A percentile compares a stretch with the other conserved stretches of the same genome.
phyloP scores from a whole-genome alignment of 2,888 invertebrate genomes.

The Agrotis puta region DNA sequence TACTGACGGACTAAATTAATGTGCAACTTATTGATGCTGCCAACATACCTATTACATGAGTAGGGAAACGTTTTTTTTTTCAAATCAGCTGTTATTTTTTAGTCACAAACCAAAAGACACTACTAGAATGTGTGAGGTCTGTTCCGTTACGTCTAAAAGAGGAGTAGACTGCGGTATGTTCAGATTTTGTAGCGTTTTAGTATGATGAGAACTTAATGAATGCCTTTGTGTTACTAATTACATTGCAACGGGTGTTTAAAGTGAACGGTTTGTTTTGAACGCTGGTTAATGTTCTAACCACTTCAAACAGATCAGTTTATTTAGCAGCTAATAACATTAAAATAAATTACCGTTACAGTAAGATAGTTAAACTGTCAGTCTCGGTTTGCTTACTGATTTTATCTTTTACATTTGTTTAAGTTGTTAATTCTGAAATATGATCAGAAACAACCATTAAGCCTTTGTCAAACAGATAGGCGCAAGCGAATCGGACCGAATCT shows the following conservation, averaged over 20 bases:
- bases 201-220: constrained; percentile 22
- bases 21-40: no score
- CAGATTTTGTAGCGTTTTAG: constrained; percentile 35
- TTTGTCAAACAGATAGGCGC: no score
- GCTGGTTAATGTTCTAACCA: constrained; percentile 24
- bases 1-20: no score
- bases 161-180: background rate
- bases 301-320: constrained; percentile 30
- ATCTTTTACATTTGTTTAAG: background rate
- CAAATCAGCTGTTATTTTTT: background rate
- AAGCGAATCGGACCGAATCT: no score
- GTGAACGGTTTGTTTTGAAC: background rate
- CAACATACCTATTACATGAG: no score
- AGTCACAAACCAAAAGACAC: background rate
- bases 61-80: no score
- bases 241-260: constrained; percentile 12
- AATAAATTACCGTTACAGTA: background rate
- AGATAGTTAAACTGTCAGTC: constrained; percentile 13
- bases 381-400: background rate
- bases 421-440: background rate
- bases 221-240: constrained; percentile 34
- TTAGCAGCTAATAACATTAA: constrained; percentile 31
- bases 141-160: constrained; percentile 15
- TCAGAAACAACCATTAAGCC: background rate
- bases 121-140: background rate